phyloP scores from a whole-genome alignment of 2,888 invertebrate genomes.

The Campaea margaritaria region DNA sequence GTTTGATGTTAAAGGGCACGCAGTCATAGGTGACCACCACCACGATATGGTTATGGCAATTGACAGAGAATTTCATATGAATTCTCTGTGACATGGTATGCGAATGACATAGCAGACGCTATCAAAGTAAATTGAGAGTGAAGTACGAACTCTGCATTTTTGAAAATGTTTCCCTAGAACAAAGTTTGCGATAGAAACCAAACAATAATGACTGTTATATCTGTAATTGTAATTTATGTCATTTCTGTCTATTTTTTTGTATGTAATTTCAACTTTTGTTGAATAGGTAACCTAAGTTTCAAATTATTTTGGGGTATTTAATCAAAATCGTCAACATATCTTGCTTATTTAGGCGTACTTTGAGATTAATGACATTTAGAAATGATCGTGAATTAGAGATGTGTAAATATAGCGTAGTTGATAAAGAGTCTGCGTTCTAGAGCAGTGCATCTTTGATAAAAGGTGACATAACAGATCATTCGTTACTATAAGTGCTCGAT shows the following conservation, averaged over 20 bases:
- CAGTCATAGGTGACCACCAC: slow-evolving; percentile 49
- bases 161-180: background rate
- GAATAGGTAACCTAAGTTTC: too few relatives aligned
- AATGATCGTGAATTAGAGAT: background rate
- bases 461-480: background rate
- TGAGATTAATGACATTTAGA: too few relatives aligned
- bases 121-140: slow-evolving; percentile 8
- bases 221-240: too few relatives aligned
- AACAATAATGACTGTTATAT: background rate
- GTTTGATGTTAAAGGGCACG: slow-evolving; percentile 41
- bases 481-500: background rate
- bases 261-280: too few relatives aligned
- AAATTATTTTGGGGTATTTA: too few relatives aligned
- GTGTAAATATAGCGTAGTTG: too few relatives aligned
- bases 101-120: slow-evolving; percentile 10
- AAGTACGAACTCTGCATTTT: background rate
- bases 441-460: background rate
- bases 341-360: too few relatives aligned
- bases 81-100: slow-evolving; percentile 38
- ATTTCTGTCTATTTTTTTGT: too few relatives aligned
- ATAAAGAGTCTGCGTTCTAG: too few relatives aligned
- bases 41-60: slow-evolving; percentile 46
- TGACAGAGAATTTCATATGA: slow-evolving; percentile 51
- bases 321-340: too few relatives aligned
- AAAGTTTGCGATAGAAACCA: background rate